phyloP scores from a whole-genome alignment of 2,113 vertebrate species.

The Zapornia atra region DNA sequence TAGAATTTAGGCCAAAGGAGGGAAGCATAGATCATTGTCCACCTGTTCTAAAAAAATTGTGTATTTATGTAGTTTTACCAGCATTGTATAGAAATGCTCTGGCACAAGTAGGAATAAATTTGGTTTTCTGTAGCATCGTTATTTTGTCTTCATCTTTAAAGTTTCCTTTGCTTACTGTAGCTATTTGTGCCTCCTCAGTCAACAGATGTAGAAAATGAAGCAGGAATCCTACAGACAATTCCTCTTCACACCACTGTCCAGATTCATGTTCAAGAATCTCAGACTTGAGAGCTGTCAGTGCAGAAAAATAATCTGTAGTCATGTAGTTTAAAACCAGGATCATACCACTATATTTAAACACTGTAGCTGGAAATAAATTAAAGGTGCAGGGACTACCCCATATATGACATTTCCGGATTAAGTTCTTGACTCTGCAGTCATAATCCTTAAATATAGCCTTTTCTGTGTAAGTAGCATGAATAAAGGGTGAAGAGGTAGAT shows the following conservation, averaged over 20 bases:
- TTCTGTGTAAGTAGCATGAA: neutral
- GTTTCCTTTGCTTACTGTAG: neutral
- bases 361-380: neutral
- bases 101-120: neutral
- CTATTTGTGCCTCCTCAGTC: neutral
- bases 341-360: neutral
- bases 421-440: neutral
- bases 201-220: neutral
- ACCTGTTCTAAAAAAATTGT: neutral
- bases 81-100: neutral
- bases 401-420: neutral
- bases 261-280: neutral
- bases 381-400: neutral
- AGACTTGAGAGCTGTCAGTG: neutral
- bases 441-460: neutral
- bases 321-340: neutral
- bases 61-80: accelerated
- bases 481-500: neutral
- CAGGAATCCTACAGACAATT: neutral
- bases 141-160: neutral
- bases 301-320: neutral
- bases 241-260: neutral
- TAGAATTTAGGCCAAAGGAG: neutral
- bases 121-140: neutral
- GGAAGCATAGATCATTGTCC: neutral